These are phyloP conservation scores for Takifugu flavidus DNA, from an alignment of 2,113 vertebrate genomes.

Conservation along the genomic window DNA sequence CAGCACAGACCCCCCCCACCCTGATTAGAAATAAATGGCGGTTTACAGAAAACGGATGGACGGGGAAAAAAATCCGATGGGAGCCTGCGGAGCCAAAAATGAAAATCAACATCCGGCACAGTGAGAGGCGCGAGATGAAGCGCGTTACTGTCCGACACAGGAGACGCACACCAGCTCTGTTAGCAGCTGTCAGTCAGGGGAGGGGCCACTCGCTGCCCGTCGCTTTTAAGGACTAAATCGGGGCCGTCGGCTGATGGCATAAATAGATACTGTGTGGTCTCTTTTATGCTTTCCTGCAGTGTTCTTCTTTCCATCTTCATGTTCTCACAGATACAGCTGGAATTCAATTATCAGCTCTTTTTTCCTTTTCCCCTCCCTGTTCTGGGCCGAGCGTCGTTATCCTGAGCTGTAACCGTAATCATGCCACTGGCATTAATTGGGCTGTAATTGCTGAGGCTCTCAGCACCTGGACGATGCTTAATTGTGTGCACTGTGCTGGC, in stretches of 20 bases:
- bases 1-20: too few species aligned
- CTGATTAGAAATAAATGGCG: too few species aligned
- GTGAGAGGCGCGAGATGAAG: too few species aligned
- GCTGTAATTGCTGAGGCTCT: slow-evolving; percentile 78
- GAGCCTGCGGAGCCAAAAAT: too few species aligned
- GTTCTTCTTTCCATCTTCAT: slow-evolving; percentile 20
- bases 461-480: slow-evolving; percentile 81
- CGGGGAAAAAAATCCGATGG: too few species aligned
- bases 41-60: too few species aligned
- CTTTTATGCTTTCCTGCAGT: slow-evolving; percentile 17
- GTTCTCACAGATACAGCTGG: slow-evolving; percentile 51
- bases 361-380: slow-evolving; percentile 32
- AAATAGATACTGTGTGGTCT: slow-evolving; percentile 35
- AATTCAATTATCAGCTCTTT: slow-evolving; percentile 70
- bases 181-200: neutral
- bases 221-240: slow-evolving; percentile 29
- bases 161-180: too few species aligned
- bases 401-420: slow-evolving; percentile 72
- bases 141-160: too few species aligned
- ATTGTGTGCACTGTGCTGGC: slow-evolving; percentile 81
- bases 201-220: slow-evolving; percentile 3
- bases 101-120: too few species aligned
- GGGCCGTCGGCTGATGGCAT: slow-evolving; percentile 35
- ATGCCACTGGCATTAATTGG: slow-evolving; percentile 80
- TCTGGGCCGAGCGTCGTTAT: slow-evolving; percentile 65